A percentile compares a stretch with the other conserved stretches of the same genome.
phyloP scores from a whole-genome alignment of 2,797 vertebrate species.

The Aphelocoma californica region DNA sequence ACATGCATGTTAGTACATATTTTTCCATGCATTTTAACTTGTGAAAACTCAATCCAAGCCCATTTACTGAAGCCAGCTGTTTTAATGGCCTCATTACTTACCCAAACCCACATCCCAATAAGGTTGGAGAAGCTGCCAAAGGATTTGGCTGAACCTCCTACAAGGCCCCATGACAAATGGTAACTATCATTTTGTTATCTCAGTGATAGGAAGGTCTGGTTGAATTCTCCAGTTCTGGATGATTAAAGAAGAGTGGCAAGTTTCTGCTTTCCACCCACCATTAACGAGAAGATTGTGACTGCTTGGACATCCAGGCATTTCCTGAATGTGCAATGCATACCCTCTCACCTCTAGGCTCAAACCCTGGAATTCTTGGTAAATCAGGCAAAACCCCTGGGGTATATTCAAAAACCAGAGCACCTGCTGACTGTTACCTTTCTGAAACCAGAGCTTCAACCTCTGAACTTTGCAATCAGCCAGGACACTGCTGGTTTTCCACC shows the following conservation, averaged over 20 bases:
- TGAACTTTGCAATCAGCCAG: background rate
- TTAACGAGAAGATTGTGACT: background rate
- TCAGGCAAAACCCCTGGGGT: background rate
- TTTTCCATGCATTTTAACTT: slow-evolving; percentile 10
- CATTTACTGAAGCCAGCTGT: slow-evolving; percentile 29
- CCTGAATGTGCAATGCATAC: background rate
- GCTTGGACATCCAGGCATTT: background rate
- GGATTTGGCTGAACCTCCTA: slow-evolving; percentile 33
- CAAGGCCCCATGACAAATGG: slow-evolving; percentile 17
- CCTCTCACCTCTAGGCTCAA: background rate
- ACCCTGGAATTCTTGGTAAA: background rate
- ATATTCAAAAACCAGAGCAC: background rate
- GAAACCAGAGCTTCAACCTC: background rate
- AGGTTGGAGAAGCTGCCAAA: slow-evolving; percentile 42
- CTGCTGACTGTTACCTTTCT: background rate
- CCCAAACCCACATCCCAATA: slow-evolving; percentile 22
- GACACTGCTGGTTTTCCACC: background rate
- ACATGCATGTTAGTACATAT: background rate
- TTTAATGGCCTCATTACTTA: slow-evolving; percentile 52
- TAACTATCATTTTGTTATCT: slow-evolving; percentile 28
- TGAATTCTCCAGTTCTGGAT: background rate
- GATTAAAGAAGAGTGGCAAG: background rate
- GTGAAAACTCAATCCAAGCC: slow-evolving; percentile 10
- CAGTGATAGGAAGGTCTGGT: background rate
- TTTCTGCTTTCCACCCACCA: background rate